Evolutionary conservation across 2,113 vertebrate species (phyloP), one percentile per base, ranked within the genome.

Genomic region (Cathartes aura): DNA sequence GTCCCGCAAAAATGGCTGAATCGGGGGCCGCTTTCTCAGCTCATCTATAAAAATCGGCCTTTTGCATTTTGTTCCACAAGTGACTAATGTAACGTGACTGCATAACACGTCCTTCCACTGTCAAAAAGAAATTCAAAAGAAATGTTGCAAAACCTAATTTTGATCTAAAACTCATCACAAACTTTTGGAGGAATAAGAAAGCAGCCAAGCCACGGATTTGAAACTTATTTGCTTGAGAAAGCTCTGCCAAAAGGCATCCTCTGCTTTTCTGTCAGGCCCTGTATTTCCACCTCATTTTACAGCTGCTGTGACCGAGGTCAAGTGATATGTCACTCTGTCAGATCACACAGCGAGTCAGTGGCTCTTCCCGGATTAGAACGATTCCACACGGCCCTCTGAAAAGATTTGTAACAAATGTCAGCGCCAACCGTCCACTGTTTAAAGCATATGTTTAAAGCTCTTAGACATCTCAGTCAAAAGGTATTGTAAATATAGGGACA

Each of bases 301-400:
- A 96, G 95, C 97, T 95, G 97, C 95, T 22, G 78, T 58, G 81
- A 21, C 90, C 66, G 96, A 82, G 97, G 97, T 97, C 97, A 97
- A 97, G 97, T 97, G 97, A 97, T 97, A 96, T 98, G 97, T 97
- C 97, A 97, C 83, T 96, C 91, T 97, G 97, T 97, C 97, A 96
- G 97, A 95, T 97, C 97, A 96, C 97, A 98, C 96, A 97, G 96
- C 11, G 71, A 97, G 95, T 48, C 95, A 95, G 94, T 86, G 96
- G 91, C 96, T 97, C 97, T 97, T 97, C 97, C 88, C 68, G 90
- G 97, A 97, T 98, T 98, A 98, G 96, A 86, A 94, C n/a, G 8
- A 85, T 72, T 96, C 94, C 96, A 82, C 95, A 96, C 1, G 9
- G 97, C 88, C 87, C 59, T 75, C 88, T 97, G 96, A 97, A 98